A percentile compares a stretch with the other conserved stretches of the same genome.
Evolutionary conservation across 2,888 invertebrate genomes (phyloP).

Genomic region (Sphinx pinastri): DNA sequence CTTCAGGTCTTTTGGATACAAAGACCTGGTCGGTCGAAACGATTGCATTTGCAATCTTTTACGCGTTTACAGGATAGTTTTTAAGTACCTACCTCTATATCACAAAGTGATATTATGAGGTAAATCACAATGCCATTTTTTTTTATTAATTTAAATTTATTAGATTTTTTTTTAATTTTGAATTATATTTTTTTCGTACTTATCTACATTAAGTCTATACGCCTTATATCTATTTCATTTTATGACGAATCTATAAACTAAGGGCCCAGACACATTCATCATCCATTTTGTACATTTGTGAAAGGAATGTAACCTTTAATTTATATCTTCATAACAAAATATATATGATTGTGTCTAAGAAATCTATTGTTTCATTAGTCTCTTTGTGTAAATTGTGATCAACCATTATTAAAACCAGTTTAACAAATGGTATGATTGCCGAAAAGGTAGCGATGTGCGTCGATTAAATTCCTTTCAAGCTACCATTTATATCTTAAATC

Average conservation of each 20-base stretch:
- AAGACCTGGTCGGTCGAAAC: conserved; percentile 84
- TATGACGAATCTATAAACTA: conserved; percentile 82
- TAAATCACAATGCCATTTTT: conserved; percentile 78
- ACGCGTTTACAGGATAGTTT: conserved; percentile 81
- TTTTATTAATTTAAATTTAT: conserved; percentile 46
- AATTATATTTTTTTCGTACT: conserved; percentile 54
- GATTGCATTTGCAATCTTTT: conserved; percentile 78
- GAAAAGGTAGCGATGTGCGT: conserved; percentile 64
- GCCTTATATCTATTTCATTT: conserved; percentile 75
- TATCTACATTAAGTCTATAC: conserved; percentile 75
- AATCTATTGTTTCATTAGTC: conserved; percentile 71
- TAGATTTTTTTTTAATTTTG: conserved; percentile 49
- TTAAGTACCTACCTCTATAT: conserved; percentile 57
- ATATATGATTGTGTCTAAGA: conserved; percentile 66
- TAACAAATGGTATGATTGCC: conserved; percentile 79
- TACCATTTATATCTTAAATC: conserved; percentile 60
- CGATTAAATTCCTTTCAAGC: conserved; percentile 77
- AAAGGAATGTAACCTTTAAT: conserved; percentile 84
- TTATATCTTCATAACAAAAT: conserved; percentile 81
- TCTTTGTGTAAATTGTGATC: conserved; percentile 68
- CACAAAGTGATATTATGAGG: conserved; percentile 61
- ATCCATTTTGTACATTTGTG: conserved; percentile 77
- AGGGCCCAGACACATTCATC: conserved; percentile 83
- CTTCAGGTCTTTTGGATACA: conserved; percentile 71
- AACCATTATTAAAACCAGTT: conserved; percentile 83